Evolutionary conservation across 2,888 invertebrate genomes (phyloP), one percentile per base, ranked within the genome.

Genomic region (Drosophila meridionalis): DNA sequence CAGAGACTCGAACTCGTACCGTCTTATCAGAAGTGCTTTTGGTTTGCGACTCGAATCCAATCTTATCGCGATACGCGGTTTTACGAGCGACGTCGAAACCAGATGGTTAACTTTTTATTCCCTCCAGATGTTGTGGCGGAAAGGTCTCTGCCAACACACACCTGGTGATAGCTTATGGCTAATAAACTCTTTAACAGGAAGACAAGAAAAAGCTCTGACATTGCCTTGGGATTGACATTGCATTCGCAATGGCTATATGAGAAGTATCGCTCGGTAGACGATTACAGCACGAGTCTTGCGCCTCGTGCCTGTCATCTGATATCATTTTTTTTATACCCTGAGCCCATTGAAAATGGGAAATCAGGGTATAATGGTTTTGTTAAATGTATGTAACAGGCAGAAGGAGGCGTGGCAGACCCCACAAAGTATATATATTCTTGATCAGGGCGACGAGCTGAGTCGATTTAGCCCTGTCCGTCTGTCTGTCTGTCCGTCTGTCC

Each of bases 211-310:
- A 5, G 6, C 12, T 28, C 28, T 58, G 53, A 62, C 73, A 68
- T 52, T 68, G 68, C 64, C 68, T 59, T 78, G 73, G n/a, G 53
- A 52, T 64, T 64, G 78, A 59, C 76, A 68, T 58, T 77, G 75
- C 59, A 67, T 28, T 47, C 32, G 42, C 55, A 45, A 36, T 38
- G 40, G 26, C 14, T 32, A 52, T 26, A 20, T 32, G 20, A 12
- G 36, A n/a, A 40, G 12, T 50, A 71, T 57, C 32, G 45, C 40
- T 47, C 40, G n/a, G 32, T 59, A 48, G 34, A 40, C 45, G 56
- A 73, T 72, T 60, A 64, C 26, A 14, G 45, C 52, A 57, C 40
- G 14, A 57, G 38, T 34, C 28, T 50, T 11, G n/a, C 34, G 20
- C 40, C 59, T 52, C 40, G 59, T 53, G 32, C 55, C 40, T 43